Evolutionary conservation across 2,113 vertebrate genomes (phyloP).

Genomic region (human): DNA sequence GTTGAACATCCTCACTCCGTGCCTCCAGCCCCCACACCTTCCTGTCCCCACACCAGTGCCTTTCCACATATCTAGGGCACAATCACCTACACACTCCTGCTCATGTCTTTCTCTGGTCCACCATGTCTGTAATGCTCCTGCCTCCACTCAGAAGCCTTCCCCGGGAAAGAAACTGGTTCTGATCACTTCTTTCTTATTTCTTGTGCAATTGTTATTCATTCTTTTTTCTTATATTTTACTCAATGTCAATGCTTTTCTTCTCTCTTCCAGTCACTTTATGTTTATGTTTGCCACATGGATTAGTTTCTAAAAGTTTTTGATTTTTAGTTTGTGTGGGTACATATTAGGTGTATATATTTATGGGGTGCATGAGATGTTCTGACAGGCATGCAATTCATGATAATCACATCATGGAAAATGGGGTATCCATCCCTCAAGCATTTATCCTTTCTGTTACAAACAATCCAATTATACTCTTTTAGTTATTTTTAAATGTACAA

Average conservation of each 20-base stretch:
- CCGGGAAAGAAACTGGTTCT: background rate
- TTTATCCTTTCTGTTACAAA: too few relatives aligned
- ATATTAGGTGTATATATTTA: too few relatives aligned
- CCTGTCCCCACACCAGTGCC: background rate
- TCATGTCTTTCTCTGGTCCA: background rate
- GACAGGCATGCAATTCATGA: too few relatives aligned
- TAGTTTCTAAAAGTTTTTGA: background rate
- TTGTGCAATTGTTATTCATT: background rate
- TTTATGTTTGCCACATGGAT: background rate
- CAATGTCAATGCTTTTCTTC: too few relatives aligned
- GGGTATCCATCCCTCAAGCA: too few relatives aligned
- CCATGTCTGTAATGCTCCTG: background rate
- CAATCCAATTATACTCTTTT: too few relatives aligned
- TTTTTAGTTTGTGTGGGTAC: too few relatives aligned
- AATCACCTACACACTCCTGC: background rate
- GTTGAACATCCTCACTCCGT: accelerated
- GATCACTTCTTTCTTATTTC: background rate
- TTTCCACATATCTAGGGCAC: too few relatives aligned
- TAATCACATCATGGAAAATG: too few relatives aligned
- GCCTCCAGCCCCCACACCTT: background rate
- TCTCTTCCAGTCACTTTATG: background rate
- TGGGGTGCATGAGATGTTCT: too few relatives aligned
- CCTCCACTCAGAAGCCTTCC: background rate
- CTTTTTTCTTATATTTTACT: background rate
- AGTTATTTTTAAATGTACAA: too few relatives aligned